A percentile compares a stretch with the other conserved stretches of the same genome.
These are phyloP conservation scores for Scaptomyza caliginosa DNA, from an alignment of 2,888 invertebrate genomes.

Conservation along the genomic window DNA sequence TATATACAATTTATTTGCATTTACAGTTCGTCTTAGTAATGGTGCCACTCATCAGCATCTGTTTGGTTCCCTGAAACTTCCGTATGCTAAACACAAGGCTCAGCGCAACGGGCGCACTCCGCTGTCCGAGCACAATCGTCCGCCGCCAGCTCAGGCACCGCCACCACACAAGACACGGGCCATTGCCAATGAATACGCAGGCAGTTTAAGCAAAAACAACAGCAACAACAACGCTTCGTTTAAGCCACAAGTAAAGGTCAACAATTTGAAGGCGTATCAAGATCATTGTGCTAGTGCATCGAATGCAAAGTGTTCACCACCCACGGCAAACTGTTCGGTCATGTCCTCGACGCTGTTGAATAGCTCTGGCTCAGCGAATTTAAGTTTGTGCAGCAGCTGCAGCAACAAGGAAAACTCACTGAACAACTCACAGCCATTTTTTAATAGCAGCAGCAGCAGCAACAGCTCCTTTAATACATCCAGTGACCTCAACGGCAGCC, in stretches of 20 bases:
- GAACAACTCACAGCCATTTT: slow-evolving; percentile 68
- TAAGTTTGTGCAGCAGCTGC: slow-evolving; percentile 48
- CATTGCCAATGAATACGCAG: slow-evolving; percentile 56
- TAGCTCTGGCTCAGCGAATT: slow-evolving; percentile 58
- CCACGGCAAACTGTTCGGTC: slow-evolving; percentile 55
- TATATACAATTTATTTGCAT: too few relatives aligned
- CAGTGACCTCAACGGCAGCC: slow-evolving; percentile 74
- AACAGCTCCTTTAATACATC: slow-evolving; percentile 70
- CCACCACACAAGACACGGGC: slow-evolving; percentile 73
- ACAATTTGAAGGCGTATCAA: slow-evolving; percentile 40
- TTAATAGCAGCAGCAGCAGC: slow-evolving; percentile 51
- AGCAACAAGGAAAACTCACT: slow-evolving; percentile 80
- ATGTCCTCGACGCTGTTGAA: slow-evolving; percentile 71
- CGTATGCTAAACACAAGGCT: slow-evolving; percentile 61
- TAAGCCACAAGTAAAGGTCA: slow-evolving; percentile 50
- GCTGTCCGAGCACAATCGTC: slow-evolving; percentile 69
- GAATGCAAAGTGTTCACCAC: slow-evolving; percentile 38
- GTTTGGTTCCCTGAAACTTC: slow-evolving; percentile 66
- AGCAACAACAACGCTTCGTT: slow-evolving; percentile 4
- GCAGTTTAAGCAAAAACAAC: not conserved
- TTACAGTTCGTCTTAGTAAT: slow-evolving; percentile 50
- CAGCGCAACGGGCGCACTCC: slow-evolving; percentile 59
- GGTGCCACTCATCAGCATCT: slow-evolving; percentile 58
- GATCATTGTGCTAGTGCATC: slow-evolving; percentile 29
- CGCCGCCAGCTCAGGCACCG: slow-evolving; percentile 49